Evolutionary conservation across 2,797 vertebrate species (phyloP).

Genomic region (Peromyscus aztecus): DNA sequence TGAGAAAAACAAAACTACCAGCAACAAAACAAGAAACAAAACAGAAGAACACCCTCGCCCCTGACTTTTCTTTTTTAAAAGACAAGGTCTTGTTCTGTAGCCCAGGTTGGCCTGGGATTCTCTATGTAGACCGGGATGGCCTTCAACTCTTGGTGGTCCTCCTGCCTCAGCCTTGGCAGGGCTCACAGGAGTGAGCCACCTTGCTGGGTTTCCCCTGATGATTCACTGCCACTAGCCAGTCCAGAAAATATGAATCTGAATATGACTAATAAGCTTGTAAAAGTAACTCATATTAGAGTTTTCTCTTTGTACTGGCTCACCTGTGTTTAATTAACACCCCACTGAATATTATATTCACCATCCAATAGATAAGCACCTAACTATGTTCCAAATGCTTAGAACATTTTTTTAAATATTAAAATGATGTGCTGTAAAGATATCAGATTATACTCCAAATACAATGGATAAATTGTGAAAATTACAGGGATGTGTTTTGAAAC

Average conservation of each 20-base stretch:
- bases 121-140: background rate
- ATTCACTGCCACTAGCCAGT: background rate
- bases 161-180: too few species aligned
- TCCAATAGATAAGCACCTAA: background rate
- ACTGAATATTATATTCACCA: slow-evolving; percentile 39
- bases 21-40: background rate
- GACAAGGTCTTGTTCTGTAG: background rate
- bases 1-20: background rate
- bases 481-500: background rate
- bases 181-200: background rate
- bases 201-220: background rate
- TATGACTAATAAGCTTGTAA: slow-evolving; percentile 13
- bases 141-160: background rate
- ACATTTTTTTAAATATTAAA: background rate
- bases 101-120: background rate
- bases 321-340: background rate
- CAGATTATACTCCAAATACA: slow-evolving; percentile 24
- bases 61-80: background rate
- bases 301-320: background rate
- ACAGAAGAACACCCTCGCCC: background rate
- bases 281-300: background rate
- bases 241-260: background rate
- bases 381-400: slow-evolving; percentile 20
- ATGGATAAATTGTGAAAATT: slow-evolving; percentile 5
- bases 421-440: background rate